Evolutionary conservation across 1,140 invertebrate genomes (phyloP), one percentile per base, ranked within the genome.

Genomic region (Drosophila simulans): DNA sequence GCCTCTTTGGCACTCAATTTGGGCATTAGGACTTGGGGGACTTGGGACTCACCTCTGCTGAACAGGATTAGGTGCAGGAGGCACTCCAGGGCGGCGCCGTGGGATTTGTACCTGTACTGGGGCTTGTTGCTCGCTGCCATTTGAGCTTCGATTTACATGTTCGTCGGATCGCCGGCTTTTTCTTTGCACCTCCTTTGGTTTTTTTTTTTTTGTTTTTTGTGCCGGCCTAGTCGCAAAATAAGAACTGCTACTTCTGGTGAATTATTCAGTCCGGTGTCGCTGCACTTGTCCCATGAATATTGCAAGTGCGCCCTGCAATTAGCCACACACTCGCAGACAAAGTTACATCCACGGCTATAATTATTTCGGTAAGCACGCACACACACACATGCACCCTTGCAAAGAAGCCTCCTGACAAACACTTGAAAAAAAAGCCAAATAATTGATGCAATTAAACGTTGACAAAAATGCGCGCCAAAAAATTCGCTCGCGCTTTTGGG

Each of bases 381-480:
- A 35, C 54, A 40, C 17, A 22, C 15, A 48, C 20, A 35, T 10
- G 15, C 17, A 20, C 10, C 17, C 10, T 45, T 10, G 1, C 20
- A 45, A 68, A 60, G 13, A 35, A 43, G 13, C 17, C 3, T 22
- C 34, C 12, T 15, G 12, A 0, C 7, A 20, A 7, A 35, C 70
- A 73, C 68, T 35, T 17, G 20, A 72, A 54, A 64, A 75, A 76
- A 37, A 39, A 0, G n/a, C 12, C 20, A 42, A 17, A 27, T n/a
- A 49, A 53, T 40, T 43, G 25, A 42, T 35, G 46, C 25, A 58
- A 54, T 37, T 46, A 15, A 46, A 63, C 12, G 48, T 8, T 35
- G 25, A 63, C 43, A 39, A 34, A 80, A 80, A 42, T 70, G 82
- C 81, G 81, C 81, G 81, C 81, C 81, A 85, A 85, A 84, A 84